Conservation (phyloP, 2,113 vertebrate species). For the Oncorhynchus nerka region DNA sequence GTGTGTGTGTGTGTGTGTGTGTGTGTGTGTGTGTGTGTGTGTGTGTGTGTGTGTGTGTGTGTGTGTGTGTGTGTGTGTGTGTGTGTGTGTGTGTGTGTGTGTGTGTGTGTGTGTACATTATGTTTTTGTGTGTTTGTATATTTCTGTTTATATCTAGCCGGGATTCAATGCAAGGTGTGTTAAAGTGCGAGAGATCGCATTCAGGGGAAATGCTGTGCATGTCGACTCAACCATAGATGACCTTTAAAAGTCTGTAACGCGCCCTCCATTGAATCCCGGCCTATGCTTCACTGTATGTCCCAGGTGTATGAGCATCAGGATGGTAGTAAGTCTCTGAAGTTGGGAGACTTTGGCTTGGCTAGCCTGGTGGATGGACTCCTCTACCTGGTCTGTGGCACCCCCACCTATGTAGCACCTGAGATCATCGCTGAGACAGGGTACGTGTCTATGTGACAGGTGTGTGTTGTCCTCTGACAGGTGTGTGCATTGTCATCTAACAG, state of each 20-base stretch:
- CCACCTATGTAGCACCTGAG: constrained; percentile 97
- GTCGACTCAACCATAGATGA: too few species aligned
- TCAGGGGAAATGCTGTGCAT: too few species aligned
- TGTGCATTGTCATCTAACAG: background rate
- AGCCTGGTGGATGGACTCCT: constrained; percentile 91
- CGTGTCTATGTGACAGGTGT: background rate
- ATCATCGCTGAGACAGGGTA: constrained; percentile 96
- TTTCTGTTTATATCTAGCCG: background rate
- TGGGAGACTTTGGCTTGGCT: constrained; percentile 96
- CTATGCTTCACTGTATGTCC: background rate
- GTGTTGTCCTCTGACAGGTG: background rate
- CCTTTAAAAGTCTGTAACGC: too few species aligned
- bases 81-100: constrained; percentile 77
- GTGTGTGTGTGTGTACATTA: background rate
- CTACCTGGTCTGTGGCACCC: constrained; percentile 93
- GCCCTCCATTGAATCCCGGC: background rate
- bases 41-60: too few species aligned
- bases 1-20: constrained; percentile 68
- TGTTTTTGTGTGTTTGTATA: background rate
- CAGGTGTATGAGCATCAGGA: constrained; percentile 96
- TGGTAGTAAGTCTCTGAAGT: constrained; percentile 91
- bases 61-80: background rate
- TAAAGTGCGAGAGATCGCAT: too few species aligned
- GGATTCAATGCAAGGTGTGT: too few species aligned
- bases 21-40: constrained; percentile 57